Conservation (phyloP, 2,888 invertebrate species). For the Dendrolimus pini region DNA sequence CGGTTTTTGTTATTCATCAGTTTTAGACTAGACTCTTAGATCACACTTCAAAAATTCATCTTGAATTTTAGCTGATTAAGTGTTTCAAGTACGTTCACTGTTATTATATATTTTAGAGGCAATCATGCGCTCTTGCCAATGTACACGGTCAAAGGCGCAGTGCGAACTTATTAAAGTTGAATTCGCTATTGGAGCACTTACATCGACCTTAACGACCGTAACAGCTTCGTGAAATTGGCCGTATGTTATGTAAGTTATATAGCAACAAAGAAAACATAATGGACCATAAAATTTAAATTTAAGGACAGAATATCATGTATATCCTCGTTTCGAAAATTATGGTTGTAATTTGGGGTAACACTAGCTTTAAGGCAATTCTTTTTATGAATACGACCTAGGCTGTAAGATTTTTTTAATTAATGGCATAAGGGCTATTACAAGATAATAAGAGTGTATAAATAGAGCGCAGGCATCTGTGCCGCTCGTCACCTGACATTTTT, state of each 20-base stretch:
- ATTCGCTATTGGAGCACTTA: slow-evolving; percentile 31
- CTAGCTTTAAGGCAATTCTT: not conserved
- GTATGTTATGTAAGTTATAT: not conserved
- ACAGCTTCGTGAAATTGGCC: not conserved
- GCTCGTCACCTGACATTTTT: no score
- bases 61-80: no score
- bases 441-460: no score
- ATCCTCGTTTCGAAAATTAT: not conserved
- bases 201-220: slow-evolving; percentile 26
- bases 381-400: no score
- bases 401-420: no score
- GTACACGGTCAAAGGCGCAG: slow-evolving; percentile 30
- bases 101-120: not conserved
- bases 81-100: not conserved
- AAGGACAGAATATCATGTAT: not conserved
- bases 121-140: not conserved
- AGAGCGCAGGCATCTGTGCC: no score
- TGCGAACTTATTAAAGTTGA: slow-evolving; percentile 54
- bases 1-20: no score
- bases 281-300: slow-evolving; percentile 5
- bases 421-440: no score
- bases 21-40: no score
- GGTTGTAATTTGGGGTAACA: not conserved
- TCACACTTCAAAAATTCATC: no score
- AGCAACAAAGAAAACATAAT: slow-evolving; percentile 3